phyloP scores from a whole-genome alignment of 1,140 invertebrate species.

The Piezodorus guildinii region DNA sequence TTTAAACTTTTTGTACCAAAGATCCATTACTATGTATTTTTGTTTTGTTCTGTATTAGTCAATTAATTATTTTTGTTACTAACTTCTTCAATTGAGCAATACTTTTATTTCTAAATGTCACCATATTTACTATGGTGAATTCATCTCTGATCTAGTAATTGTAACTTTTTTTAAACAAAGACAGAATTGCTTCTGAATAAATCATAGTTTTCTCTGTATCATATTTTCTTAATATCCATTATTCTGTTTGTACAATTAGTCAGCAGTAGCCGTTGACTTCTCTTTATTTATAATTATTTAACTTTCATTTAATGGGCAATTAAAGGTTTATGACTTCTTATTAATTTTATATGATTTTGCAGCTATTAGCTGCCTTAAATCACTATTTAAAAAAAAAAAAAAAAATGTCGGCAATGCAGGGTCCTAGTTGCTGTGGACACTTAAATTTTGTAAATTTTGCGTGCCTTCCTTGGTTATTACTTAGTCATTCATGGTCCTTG shows the following conservation, averaged over 20 bases:
- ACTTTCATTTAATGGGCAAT: neutral
- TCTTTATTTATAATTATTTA: neutral
- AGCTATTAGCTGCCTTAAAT: too few relatives aligned
- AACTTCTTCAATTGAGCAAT: neutral
- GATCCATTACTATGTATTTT: constrained; percentile 1
- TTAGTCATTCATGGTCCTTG: neutral
- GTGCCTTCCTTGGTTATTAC: neutral
- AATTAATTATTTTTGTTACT: neutral
- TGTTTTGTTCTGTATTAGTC: neutral
- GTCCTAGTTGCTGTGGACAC: neutral
- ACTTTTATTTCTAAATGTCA: neutral
- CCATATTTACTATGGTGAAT: neutral
- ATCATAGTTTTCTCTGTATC: neutral
- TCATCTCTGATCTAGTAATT: neutral
- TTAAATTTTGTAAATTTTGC: neutral
- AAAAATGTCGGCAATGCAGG: neutral
- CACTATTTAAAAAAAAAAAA: neutral
- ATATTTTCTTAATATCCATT: neutral
- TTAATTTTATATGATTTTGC: too few relatives aligned
- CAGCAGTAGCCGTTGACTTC: neutral
- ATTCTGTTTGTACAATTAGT: neutral
- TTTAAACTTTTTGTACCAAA: neutral
- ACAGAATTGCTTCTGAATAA: neutral
- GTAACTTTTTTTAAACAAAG: neutral
- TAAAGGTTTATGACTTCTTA: neutral